Conservation (phyloP, 2,888 invertebrate species). For the Teleiodes luculella region DNA sequence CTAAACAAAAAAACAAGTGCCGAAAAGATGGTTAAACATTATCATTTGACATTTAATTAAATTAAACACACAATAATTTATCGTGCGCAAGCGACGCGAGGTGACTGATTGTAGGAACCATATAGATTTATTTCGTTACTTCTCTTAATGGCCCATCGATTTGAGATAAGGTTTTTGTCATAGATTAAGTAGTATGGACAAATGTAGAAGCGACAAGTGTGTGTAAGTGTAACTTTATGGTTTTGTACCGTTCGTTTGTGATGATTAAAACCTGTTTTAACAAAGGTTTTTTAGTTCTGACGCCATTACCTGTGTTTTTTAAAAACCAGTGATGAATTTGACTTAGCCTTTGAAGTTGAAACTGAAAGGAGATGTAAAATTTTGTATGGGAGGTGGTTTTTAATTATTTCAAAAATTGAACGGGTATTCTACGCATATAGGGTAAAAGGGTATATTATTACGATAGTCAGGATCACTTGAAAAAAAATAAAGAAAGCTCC, state of each 20-base stretch:
- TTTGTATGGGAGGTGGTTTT: no score
- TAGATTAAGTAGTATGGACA: constrained; percentile 13
- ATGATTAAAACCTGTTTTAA: neutral
- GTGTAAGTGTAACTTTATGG: neutral
- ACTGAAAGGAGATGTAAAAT: no score
- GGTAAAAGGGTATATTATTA: no score
- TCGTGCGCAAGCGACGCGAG: constrained; percentile 31
- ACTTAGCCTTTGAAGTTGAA: no score
- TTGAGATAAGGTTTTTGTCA: constrained; percentile 35
- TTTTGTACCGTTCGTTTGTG: neutral
- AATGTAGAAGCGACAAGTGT: neutral
- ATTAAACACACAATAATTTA: constrained; percentile 14
- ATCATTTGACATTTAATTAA: constrained; percentile 19
- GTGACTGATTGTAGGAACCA: constrained; percentile 45
- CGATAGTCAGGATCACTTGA: no score
- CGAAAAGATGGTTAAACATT: constrained; percentile 17
- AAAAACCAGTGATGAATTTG: no score
- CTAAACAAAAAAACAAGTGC: constrained; percentile 8
- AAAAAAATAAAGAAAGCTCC: no score
- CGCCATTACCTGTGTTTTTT: no score
- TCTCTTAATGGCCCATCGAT: constrained; percentile 46
- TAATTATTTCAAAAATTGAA: no score
- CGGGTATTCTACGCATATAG: no score
- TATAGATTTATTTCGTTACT: constrained; percentile 47
- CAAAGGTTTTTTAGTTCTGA: neutral